phyloP scores from a whole-genome alignment of 2,888 invertebrate genomes.

The Blomia tropicalis region DNA sequence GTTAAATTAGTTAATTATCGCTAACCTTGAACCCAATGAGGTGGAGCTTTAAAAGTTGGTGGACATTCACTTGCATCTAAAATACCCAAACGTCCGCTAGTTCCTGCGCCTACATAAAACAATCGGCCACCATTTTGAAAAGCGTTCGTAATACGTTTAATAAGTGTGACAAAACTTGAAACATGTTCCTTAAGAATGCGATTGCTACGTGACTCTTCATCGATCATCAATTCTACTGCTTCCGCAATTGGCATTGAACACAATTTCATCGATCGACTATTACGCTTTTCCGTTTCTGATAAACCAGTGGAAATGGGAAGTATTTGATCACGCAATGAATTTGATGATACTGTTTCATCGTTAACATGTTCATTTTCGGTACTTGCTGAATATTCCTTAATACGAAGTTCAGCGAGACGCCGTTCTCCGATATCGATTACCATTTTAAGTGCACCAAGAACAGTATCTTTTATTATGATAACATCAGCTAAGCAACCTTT shows the following conservation, averaged over 20 bases:
- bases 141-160: constrained; percentile 7
- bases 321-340: constrained; percentile 6
- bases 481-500: neutral
- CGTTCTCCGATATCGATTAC: neutral
- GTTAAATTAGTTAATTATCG: neutral
- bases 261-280: constrained; percentile 2
- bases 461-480: constrained; percentile 11
- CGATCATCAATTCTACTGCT: constrained; percentile 21
- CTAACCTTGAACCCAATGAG: constrained; percentile 19
- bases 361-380: neutral
- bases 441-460: constrained; percentile 19
- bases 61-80: constrained; percentile 24
- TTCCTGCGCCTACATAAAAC: constrained; percentile 20
- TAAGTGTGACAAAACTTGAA: neutral
- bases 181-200: neutral
- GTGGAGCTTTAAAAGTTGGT: constrained; percentile 15
- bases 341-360: neutral
- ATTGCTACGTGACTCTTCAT: constrained; percentile 8
- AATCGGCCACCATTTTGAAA: constrained; percentile 19
- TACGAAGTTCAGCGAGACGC: neutral
- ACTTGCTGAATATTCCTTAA: neutral
- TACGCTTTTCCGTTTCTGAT: constrained; percentile 13
- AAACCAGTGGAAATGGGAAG: constrained; percentile 18
- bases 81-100: constrained; percentile 19
- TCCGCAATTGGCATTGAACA: constrained; percentile 11